phyloP scores from a whole-genome alignment of 2,113 vertebrate genomes.

The Anoplopoma fimbria region DNA sequence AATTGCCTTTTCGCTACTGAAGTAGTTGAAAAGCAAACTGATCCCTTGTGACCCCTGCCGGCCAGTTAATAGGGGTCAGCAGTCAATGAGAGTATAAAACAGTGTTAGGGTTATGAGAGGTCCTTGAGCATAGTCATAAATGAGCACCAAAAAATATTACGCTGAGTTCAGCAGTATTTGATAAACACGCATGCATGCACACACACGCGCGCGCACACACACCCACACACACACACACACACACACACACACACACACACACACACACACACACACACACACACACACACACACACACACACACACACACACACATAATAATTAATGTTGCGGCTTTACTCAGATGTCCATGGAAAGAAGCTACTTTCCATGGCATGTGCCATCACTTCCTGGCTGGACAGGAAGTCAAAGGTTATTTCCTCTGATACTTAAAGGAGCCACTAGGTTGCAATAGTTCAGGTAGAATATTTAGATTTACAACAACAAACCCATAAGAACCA shows the following conservation, averaged over 20 bases:
- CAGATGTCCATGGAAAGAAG: background rate
- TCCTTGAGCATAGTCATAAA: background rate
- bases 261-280: too few relatives aligned
- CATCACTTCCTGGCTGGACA: background rate
- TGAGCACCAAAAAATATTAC: background rate
- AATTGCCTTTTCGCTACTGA: background rate
- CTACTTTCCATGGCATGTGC: background rate
- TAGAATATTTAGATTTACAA: background rate
- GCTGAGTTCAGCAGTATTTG: background rate
- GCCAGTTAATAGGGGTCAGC: background rate
- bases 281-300: too few relatives aligned
- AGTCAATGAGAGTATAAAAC: background rate
- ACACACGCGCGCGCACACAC: too few relatives aligned
- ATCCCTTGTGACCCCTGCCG: background rate
- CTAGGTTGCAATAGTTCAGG: background rate
- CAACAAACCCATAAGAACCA: background rate
- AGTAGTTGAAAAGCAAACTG: background rate
- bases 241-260: too few relatives aligned
- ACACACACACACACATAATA: too few relatives aligned
- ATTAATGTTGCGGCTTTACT: background rate
- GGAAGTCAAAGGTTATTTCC: background rate
- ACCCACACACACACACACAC: too few relatives aligned
- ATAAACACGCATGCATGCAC: background rate
- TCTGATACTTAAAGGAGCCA: slow-evolving; percentile 1
- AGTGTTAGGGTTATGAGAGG: background rate